phyloP scores from a whole-genome alignment of 2,113 vertebrate species.

The Onychostruthus taczanowskii region DNA sequence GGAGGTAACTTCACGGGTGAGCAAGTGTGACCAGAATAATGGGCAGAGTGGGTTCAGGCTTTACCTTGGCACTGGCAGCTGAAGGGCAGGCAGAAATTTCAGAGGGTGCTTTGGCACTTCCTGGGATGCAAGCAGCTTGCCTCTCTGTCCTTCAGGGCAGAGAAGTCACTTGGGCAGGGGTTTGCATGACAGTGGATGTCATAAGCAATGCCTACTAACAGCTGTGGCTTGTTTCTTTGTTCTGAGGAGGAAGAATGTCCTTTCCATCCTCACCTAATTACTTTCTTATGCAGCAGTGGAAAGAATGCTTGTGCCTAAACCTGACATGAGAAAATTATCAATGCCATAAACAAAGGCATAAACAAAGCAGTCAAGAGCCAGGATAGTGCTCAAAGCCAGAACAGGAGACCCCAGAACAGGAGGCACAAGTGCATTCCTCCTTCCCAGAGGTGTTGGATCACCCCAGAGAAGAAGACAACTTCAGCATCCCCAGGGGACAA shows the following conservation, averaged over 20 bases:
- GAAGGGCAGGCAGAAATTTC: neutral
- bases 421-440: constrained; percentile 33
- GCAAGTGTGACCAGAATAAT: neutral
- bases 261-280: constrained; percentile 61
- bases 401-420: constrained; percentile 24
- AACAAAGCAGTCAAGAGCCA: constrained; percentile 15
- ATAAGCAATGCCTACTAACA: neutral
- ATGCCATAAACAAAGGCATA: constrained; percentile 59
- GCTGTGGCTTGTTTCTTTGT: constrained; percentile 1
- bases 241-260: constrained; percentile 49
- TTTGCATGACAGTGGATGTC: neutral
- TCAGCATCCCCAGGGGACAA: neutral
- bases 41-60: neutral
- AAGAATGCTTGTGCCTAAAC: constrained; percentile 60
- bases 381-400: constrained; percentile 15
- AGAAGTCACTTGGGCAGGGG: neutral
- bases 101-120: neutral
- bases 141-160: neutral
- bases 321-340: constrained; percentile 68
- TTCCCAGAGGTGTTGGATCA: constrained; percentile 23
- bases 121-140: neutral
- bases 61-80: neutral
- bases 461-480: constrained; percentile 17
- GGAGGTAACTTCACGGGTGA: neutral
- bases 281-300: constrained; percentile 68